Conservation (phyloP, 2,113 vertebrate genomes). For the Opisthocomus hoazin region DNA sequence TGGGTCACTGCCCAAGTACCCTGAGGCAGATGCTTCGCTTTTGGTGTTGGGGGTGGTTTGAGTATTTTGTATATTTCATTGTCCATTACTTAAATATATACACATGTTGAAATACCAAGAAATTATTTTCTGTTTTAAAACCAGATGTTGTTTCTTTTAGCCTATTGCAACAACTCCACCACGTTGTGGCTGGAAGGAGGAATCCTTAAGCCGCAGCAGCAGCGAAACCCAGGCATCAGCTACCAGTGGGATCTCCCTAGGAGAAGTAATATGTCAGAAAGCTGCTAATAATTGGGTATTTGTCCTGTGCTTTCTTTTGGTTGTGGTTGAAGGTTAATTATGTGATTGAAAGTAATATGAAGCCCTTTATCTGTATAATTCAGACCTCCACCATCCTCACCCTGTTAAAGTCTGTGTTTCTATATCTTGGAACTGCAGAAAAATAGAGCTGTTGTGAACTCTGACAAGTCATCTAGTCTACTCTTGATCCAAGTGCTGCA, state of each 20-base stretch:
- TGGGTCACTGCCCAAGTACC: fast-evolving
- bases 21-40: background rate
- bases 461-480: background rate
- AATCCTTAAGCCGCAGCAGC: slow-evolving; percentile 16
- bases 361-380: background rate
- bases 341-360: background rate
- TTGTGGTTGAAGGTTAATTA: background rate
- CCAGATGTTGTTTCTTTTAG: background rate
- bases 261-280: slow-evolving; percentile 32
- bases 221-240: slow-evolving; percentile 20
- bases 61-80: fast-evolving
- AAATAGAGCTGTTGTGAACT: background rate
- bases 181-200: background rate
- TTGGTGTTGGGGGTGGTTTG: fast-evolving
- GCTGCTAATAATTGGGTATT: slow-evolving; percentile 16
- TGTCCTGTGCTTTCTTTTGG: background rate
- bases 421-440: background rate
- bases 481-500: background rate
- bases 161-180: slow-evolving; percentile 28
- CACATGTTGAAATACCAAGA: background rate
- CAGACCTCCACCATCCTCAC: fast-evolving
- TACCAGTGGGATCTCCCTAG: slow-evolving; percentile 42
- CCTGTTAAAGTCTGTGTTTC: background rate
- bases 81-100: fast-evolving
- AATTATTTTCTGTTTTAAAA: background rate